phyloP scores from a whole-genome alignment of 2,797 vertebrate species.

The Squalus acanthias region DNA sequence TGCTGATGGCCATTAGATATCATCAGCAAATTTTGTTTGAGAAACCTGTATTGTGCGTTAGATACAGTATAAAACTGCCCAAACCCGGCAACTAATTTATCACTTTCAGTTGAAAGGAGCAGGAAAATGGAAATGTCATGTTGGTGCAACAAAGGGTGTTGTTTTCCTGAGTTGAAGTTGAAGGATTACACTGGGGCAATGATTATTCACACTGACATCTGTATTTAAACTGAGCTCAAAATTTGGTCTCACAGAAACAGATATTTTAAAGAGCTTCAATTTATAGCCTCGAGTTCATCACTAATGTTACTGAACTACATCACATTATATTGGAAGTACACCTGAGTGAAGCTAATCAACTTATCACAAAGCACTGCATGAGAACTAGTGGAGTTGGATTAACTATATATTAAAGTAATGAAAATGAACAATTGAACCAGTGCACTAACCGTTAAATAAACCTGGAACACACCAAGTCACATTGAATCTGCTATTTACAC shows the following conservation, averaged over 20 bases:
- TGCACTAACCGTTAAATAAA: not conserved
- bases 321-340: not conserved
- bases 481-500: not conserved
- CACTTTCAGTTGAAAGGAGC: not conserved
- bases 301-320: not conserved
- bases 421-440: not conserved
- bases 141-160: not conserved
- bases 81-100: not conserved
- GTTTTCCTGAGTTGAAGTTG: not conserved
- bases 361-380: not conserved
- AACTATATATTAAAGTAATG: not conserved
- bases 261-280: not conserved
- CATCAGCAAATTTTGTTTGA: not conserved
- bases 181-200: not conserved
- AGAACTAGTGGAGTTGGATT: conserved; percentile 3
- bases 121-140: not conserved
- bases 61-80: not conserved
- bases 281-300: not conserved
- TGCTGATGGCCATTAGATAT: not conserved
- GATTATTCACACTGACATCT: not conserved
- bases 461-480: not conserved
- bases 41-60: not conserved
- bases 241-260: not conserved
- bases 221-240: not conserved
- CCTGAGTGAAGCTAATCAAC: not conserved